A percentile compares a stretch with the other conserved stretches of the same genome.
phyloP scores from a whole-genome alignment of 2,888 invertebrate species.

The Sycophila texana region DNA sequence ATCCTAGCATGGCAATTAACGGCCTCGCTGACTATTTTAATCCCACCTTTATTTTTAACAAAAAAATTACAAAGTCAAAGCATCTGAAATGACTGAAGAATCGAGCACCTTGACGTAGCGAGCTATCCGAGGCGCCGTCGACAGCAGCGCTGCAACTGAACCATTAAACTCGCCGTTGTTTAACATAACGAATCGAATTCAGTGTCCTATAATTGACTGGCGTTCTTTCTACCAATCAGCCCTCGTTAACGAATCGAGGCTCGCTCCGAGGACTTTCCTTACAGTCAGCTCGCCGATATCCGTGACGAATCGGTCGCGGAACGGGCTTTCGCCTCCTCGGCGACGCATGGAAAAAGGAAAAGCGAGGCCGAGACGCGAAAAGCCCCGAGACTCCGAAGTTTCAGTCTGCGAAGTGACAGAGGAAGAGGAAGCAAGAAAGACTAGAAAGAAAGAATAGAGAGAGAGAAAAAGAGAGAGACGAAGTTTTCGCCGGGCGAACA shows the following conservation, averaged over 20 bases:
- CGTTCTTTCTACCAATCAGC: constrained; percentile 37
- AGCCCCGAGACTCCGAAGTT: neutral
- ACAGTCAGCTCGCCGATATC: neutral
- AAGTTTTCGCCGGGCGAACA: constrained; percentile 5
- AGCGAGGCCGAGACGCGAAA: too few species aligned
- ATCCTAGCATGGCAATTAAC: too few species aligned
- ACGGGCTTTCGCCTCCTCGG: neutral
- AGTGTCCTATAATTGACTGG: constrained; percentile 29
- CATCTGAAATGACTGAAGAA: too few species aligned
- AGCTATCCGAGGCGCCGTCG: too few species aligned
- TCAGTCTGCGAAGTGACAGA: neutral
- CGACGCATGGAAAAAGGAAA: neutral
- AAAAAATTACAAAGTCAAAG: too few species aligned
- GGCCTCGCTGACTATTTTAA: too few species aligned
- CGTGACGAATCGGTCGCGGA: constrained; percentile 1
- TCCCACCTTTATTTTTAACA: too few species aligned
- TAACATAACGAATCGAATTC: constrained; percentile 46
- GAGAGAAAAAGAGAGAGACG: neutral
- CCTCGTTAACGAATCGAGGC: constrained; percentile 29
- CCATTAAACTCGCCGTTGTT: constrained; percentile 38
- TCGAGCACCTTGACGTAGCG: too few species aligned
- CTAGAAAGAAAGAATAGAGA: too few species aligned
- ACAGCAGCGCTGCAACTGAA: neutral
- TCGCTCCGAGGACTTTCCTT: neutral
- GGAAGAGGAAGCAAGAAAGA: neutral